Base-by-base conservation (phyloP, 2,797 vertebrate species). In the Anguilla anguilla region DNA sequence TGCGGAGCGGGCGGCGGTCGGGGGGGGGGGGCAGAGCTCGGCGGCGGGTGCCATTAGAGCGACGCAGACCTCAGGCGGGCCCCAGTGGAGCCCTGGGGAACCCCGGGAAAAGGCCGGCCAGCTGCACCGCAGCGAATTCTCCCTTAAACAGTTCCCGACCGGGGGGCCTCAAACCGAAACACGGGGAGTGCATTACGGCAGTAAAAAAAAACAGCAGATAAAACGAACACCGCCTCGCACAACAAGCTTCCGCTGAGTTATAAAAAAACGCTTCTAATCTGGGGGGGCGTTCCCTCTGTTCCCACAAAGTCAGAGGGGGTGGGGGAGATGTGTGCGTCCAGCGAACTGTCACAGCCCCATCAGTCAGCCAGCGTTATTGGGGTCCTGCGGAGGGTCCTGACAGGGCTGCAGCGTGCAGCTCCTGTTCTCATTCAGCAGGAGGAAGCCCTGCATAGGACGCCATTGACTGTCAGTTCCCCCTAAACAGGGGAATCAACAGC, bases 1-100 rank as follows among this genome's bases (percentile, higher is more conserved):
- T n/a, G 35, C 64, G 17, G 49, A 55, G 55, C 15, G 2, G 46
- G 79, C 59, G 43, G 17, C 1, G 51, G 64, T 72, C 77, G 51
- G 35, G 49, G 22, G n/a, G n/a, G n/a, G 39, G n/a, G 72, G 6
- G 28, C 49, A 3, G 9, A 31, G 74, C 31, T 57, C 28, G 17
- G 57, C 51, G 72, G 82, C 89, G 88, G 89, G 88, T 92, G 89
- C 87, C 83, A 89, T 91, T 90, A 91, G 85, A 89, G 74, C 79
- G 86, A 83, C 86, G 85, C 86, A 89, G 92, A 91, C 90, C 87
- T 59, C 53, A 35, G 67, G 67, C 77, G 77, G 67, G 67, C 10
- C 59, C 31, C 35, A 22, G 17, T n/a, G 69, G 81, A 72, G 31
- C 72, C 72, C 72, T 77, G 72, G 15, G 72, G 72, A 77, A 77